Evolutionary conservation across 2,113 vertebrate species (phyloP), one percentile per base, ranked within the genome.

Genomic region (Cyanoliseus patagonus): DNA sequence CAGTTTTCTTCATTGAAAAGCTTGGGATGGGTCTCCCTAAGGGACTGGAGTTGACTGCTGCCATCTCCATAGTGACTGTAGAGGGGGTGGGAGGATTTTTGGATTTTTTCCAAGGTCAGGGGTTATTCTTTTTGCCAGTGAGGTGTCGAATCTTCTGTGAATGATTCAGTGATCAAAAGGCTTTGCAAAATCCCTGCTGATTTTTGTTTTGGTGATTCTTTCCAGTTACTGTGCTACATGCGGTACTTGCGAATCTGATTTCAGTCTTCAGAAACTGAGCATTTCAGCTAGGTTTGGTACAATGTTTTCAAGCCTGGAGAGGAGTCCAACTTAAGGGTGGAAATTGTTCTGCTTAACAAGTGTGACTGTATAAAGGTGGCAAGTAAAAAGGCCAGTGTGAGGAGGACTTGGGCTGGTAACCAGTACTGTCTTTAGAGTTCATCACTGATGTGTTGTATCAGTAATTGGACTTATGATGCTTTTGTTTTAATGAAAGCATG

Each of bases 401-500:
- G 77, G 35, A 70, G 47, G 47, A 33, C 57, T 84, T 82, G 17
- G 22, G 27, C 55, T 92, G 37, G 47, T 88, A 88, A 83, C 27
- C 28, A 77, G 8, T 81, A 28, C 15, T 3, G 6, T 49, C 53
- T 90, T 85, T 42, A 44, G 42, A 44, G 13, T 39, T 39, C 18
- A 7, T 41, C n/a, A 42, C 49, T 90, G 61, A 69, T 93, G 59
- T 59, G 55, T 74, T 86, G 14, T 83, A 51, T 84, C 64, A 72
- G 28, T 84, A 83, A 86, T 93, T 35, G 75, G 53, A 25, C 41
- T 66, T 16, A 25, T 3, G 17, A 90, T 90, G 35, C 52, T 63
- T 90, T 81, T 88, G 77, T 84, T 87, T 79, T 76, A 89, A 76
- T 82, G 83, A 73, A 92, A 87, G 66, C 28, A 25, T 62, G 77